Evolutionary conservation across 2,113 vertebrate species (phyloP).

Genomic region (Corythoichthys haematopterus): DNA sequence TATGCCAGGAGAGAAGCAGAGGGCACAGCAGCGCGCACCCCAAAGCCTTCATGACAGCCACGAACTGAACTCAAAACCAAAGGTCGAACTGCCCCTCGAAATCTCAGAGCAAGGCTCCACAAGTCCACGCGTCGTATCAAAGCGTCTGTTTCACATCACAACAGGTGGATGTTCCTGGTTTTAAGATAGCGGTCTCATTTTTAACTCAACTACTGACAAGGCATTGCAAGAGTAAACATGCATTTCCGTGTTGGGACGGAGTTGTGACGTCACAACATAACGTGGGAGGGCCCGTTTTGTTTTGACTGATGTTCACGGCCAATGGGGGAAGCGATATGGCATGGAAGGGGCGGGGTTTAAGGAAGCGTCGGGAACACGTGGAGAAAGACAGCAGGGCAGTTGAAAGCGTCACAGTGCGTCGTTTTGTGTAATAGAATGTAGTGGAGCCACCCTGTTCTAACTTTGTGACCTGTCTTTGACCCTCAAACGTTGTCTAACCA

Average conservation of each 20-base stretch:
- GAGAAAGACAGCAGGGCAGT: conserved; percentile 44
- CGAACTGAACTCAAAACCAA: conserved; percentile 18
- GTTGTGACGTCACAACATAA: conserved; percentile 45
- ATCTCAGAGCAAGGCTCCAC: conserved; percentile 28
- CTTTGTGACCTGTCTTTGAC: background rate
- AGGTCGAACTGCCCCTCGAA: conserved; percentile 42
- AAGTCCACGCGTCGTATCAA: background rate
- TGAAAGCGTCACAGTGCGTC: conserved; percentile 21
- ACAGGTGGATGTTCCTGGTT: background rate
- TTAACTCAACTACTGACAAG: conserved; percentile 24
- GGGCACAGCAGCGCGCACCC: conserved; percentile 40
- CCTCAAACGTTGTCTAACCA: background rate
- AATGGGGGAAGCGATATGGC: conserved; percentile 30
- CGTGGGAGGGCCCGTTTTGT: background rate
- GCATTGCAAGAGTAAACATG: conserved; percentile 18
- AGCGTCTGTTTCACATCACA: background rate
- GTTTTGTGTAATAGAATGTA: conserved; percentile 58
- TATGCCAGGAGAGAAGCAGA: conserved; percentile 48
- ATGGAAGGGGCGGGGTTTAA: conserved; percentile 28
- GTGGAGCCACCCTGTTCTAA: conserved; percentile 34
- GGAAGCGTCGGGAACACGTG: conserved; percentile 72
- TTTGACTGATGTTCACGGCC: background rate
- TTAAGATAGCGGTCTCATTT: background rate
- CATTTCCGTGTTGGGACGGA: conserved; percentile 73
- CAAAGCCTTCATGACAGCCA: conserved; percentile 29